A percentile compares a stretch with the other conserved stretches of the same genome.
These are phyloP conservation scores for Chrysaora quinquecirrha DNA, from an alignment of 30 jellyfish, hydroid and myxozoan genomes.

Conservation along the genomic window DNA sequence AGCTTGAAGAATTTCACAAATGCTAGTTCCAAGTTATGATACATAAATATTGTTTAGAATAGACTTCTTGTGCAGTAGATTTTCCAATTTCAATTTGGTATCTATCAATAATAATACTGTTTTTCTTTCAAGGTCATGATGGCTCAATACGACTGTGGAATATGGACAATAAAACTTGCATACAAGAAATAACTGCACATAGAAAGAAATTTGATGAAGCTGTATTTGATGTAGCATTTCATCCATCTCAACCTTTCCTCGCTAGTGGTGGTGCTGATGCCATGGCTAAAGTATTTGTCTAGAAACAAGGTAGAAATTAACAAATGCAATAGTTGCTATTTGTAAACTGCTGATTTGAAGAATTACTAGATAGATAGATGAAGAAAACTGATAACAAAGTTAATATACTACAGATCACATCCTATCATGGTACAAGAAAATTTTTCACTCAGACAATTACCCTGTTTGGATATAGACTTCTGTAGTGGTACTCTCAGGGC, in stretches of 20 bases:
- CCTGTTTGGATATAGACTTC: too few relatives aligned
- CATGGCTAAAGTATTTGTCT: constrained; percentile 94
- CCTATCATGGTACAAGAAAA: too few relatives aligned
- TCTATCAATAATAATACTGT: too few relatives aligned
- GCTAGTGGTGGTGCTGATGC: constrained; percentile 99
- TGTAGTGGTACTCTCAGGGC: too few relatives aligned
- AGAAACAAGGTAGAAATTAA: constrained; percentile 1
- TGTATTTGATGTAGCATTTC: constrained; percentile 98
- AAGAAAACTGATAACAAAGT: neutral
- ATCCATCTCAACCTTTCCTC: constrained; percentile 95
- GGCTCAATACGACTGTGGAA: constrained; percentile 98
- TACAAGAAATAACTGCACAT: constrained; percentile 98
- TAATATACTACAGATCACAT: neutral
- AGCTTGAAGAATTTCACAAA: too few relatives aligned
- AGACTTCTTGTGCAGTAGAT: too few relatives aligned
- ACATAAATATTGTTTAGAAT: too few relatives aligned
- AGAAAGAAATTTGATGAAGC: constrained; percentile 98
- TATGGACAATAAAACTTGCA: constrained; percentile 97
- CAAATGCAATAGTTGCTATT: constrained; percentile 29
- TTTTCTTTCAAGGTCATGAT: constrained; percentile 84
- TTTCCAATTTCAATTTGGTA: too few relatives aligned
- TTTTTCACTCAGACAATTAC: too few relatives aligned
- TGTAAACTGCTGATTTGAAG: constrained; percentile 39
- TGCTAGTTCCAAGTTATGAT: too few relatives aligned
- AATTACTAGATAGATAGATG: neutral